Percentiles rank a stretch among this genome's conserved stretches.
These are phyloP conservation scores for Venusia cambrica DNA, from an alignment of 2,888 invertebrate genomes.

Conservation along the genomic window DNA sequence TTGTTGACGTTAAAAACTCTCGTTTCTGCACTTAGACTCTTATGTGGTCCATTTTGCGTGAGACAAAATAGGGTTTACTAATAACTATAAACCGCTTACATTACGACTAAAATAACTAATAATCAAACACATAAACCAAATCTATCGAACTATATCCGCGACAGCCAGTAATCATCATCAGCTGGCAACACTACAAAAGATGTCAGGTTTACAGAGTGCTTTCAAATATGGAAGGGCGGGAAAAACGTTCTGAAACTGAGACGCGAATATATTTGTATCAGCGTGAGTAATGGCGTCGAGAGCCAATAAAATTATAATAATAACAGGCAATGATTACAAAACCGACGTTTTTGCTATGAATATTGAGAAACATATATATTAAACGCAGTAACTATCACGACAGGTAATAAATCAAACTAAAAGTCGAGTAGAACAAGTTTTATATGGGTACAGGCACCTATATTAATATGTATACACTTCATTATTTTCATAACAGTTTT, in stretches of 20 bases:
- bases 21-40: too few species aligned
- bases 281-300: conserved; percentile 27
- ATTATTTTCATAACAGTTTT: too few species aligned
- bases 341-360: conserved; percentile 6
- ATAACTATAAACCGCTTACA: too few species aligned
- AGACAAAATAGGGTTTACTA: too few species aligned
- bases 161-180: neutral
- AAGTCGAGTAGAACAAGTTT: too few species aligned
- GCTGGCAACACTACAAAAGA: conserved; percentile 16
- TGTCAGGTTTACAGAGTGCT: conserved; percentile 31
- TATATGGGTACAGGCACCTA: too few species aligned
- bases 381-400: neutral
- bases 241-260: conserved; percentile 50
- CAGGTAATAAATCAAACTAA: too few species aligned
- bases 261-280: conserved; percentile 37
- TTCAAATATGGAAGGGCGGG: conserved; percentile 44
- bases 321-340: conserved; percentile 10
- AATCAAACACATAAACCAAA: neutral
- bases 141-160: too few species aligned
- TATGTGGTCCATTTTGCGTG: too few species aligned
- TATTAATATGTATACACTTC: too few species aligned
- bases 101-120: too few species aligned
- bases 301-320: conserved; percentile 24
- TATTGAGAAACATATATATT: neutral
- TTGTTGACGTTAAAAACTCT: too few species aligned